Conservation (phyloP, 2,888 invertebrate species). For the Patella depressa region DNA sequence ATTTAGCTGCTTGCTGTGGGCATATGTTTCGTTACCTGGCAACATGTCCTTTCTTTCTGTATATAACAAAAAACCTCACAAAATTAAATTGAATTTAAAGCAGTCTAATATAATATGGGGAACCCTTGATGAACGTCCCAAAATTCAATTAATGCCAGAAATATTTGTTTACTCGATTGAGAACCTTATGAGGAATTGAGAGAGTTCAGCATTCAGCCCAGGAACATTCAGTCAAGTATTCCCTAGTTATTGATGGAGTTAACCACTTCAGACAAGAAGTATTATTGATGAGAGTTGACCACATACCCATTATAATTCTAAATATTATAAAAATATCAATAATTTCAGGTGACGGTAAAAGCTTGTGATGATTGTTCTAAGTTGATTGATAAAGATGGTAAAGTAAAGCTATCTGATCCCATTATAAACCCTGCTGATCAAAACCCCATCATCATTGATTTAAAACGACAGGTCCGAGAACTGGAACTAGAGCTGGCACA, state of each 20-base stretch:
- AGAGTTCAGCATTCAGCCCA: no score
- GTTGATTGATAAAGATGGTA: conserved; percentile 61
- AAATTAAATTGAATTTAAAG: no score
- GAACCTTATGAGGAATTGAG: no score
- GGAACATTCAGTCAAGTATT: conserved; percentile 3
- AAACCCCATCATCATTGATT: conserved; percentile 55
- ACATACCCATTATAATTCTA: background rate
- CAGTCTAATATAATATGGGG: no score
- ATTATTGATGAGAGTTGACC: no score
- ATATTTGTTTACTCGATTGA: no score
- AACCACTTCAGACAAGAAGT: background rate
- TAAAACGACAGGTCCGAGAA: conserved; percentile 76
- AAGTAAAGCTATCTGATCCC: conserved; percentile 52
- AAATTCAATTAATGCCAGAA: no score
- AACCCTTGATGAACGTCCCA: no score
- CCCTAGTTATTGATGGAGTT: background rate
- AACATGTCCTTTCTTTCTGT: no score
- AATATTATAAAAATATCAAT: background rate
- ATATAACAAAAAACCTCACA: no score
- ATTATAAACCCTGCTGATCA: conserved; percentile 52
- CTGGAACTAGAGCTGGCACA: conserved; percentile 96
- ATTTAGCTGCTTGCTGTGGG: no score
- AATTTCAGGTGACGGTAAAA: conserved; percentile 47
- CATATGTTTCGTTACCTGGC: no score
- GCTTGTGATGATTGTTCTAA: conserved; percentile 63